Base-by-base conservation (phyloP, 1,140 invertebrate genomes). In the Drosophila grimshawi region DNA sequence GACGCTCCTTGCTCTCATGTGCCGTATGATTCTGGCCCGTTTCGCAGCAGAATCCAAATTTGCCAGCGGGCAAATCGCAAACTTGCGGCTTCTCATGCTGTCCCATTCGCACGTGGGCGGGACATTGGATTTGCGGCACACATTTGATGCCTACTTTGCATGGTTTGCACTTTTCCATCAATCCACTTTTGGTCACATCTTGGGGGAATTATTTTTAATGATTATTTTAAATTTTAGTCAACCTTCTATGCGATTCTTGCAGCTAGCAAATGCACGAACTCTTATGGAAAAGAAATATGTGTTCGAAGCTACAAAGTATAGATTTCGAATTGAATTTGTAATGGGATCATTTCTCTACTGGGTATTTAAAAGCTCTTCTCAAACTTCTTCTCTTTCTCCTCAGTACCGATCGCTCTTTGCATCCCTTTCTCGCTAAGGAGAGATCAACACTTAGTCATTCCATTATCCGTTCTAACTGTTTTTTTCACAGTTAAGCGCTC, bases 91-190 rank as follows among this genome's bases (percentile, higher is more conserved):
- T 92, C 60, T 93, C 92, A 5, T 90, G 75, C 0, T 89, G 86
- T 5, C 78, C 72, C 63, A 93, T 90, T 8, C 93, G 82, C 0
- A 95, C 81, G 78, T 94, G 94, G 0, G 94, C 94, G 1, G 95
- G 95, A 79, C 95, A 95, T 80, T 94, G 94, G n/a, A 95, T 93
- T 65, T 92, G 93, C 0, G 94, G 93, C 0, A 94, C 94, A 73
- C 95, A 95, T 10, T 73, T 65, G 0, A 94, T 92, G 5, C 39
- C 39, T 10, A 92, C 86, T 0, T 92, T 92, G 70, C 94, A 94
- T 1, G 82, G 75, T 8, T 67, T 78, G 62, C 91, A 92, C 65
- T 91, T 88, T 67, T 71, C 78, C 10, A 91, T 45, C n/a, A 92
- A 48, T 3, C 73, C 76, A 4, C 67, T 86, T 19, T 64, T 82